Evolutionary conservation across 2,888 invertebrate genomes (phyloP).

Genomic region (Carpatolechia fugitivella): DNA sequence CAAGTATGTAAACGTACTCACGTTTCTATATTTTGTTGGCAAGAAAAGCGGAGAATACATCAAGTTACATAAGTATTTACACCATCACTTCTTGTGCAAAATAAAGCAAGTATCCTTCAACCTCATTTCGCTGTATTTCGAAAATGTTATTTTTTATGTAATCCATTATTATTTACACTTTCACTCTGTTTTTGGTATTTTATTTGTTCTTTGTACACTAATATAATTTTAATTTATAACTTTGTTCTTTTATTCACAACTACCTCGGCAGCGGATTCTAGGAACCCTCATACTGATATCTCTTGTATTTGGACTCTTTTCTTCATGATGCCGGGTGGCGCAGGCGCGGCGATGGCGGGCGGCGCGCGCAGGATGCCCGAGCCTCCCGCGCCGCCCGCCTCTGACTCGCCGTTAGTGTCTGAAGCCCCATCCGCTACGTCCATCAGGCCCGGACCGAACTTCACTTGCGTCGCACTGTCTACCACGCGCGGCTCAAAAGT

Average conservation of each 20-base stretch:
- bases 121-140: not conserved
- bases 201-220: slow-evolving; percentile 36
- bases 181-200: slow-evolving; percentile 1
- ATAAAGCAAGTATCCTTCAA: slow-evolving; percentile 27
- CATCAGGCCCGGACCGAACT: slow-evolving; percentile 62
- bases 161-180: slow-evolving; percentile 25
- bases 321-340: slow-evolving; percentile 88
- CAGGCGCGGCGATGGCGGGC: slow-evolving; percentile 70
- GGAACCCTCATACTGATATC: slow-evolving; percentile 88
- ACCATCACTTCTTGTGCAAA: no score
- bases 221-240: slow-evolving; percentile 50
- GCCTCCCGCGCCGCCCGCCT: slow-evolving; percentile 62
- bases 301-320: slow-evolving; percentile 96
- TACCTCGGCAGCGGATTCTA: slow-evolving; percentile 61
- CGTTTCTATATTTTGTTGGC: not conserved
- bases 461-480: slow-evolving; percentile 75
- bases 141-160: no score
- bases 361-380: slow-evolving; percentile 70
- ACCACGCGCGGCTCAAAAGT: slow-evolving; percentile 73
- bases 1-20: no score
- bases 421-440: slow-evolving; percentile 61
- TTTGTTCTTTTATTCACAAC: slow-evolving; percentile 71
- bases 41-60: slow-evolving; percentile 39
- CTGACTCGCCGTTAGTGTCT: slow-evolving; percentile 63
- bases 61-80: slow-evolving; percentile 41